A percentile compares a stretch with the other conserved stretches of the same genome.
Evolutionary conservation across 2,113 vertebrate genomes (phyloP).

Genomic region (Cariama cristata): DNA sequence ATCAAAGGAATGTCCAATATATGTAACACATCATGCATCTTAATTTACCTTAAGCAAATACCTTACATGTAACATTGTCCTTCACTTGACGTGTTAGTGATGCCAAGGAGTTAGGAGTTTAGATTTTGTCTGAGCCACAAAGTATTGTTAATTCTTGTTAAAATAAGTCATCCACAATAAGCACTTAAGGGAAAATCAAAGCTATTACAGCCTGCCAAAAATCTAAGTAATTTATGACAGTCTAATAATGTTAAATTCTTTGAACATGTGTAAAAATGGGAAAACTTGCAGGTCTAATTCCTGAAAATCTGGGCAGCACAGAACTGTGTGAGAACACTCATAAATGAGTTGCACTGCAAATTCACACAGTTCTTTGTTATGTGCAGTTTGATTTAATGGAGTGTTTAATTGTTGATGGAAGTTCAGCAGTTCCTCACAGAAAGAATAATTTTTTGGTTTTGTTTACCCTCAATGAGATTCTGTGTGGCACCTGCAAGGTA

Average conservation of each 20-base stretch:
- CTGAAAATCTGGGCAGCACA: conserved; percentile 47
- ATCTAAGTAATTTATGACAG: conserved; percentile 61
- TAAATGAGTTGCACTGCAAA: background rate
- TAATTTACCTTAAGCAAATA: background rate
- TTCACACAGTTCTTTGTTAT: background rate
- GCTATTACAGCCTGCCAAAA: conserved; percentile 67
- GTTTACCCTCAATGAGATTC: background rate
- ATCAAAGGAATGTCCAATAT: background rate
- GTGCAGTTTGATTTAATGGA: background rate
- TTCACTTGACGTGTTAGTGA: background rate
- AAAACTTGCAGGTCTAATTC: conserved; percentile 38
- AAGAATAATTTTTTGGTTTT: background rate
- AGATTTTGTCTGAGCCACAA: conserved; percentile 12
- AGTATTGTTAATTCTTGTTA: conserved; percentile 47
- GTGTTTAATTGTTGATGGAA: background rate
- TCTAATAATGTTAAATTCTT: conserved; percentile 64
- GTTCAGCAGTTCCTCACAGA: background rate
- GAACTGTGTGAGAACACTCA: background rate
- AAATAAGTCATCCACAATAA: conserved; percentile 47
- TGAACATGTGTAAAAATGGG: conserved; percentile 39
- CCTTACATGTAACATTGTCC: background rate
- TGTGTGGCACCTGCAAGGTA: background rate
- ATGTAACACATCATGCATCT: background rate
- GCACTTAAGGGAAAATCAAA: conserved; percentile 64
- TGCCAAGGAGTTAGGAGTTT: conserved; percentile 13